Evolutionary conservation across 2,797 vertebrate genomes (phyloP).

Genomic region (Coregonus suidteri): DNA sequence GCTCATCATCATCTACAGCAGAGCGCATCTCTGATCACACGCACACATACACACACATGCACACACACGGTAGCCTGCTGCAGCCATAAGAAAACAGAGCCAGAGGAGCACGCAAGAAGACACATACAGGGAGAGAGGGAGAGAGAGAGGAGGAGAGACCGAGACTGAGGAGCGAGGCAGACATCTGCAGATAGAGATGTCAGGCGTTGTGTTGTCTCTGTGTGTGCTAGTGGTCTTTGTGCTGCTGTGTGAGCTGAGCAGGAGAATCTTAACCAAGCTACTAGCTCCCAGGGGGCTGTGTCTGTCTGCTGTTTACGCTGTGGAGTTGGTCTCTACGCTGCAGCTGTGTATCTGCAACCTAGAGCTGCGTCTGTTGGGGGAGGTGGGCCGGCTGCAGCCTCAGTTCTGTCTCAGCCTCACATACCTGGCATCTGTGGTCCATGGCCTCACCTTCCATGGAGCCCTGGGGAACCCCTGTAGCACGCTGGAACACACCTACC

Average conservation of each 20-base stretch:
- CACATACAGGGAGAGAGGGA: not conserved
- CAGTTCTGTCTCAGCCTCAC: slow-evolving; percentile 78
- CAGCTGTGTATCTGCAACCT: slow-evolving; percentile 90
- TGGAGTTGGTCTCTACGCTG: slow-evolving; percentile 85
- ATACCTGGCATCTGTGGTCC: slow-evolving; percentile 82
- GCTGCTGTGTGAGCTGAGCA: slow-evolving; percentile 44
- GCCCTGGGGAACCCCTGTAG: slow-evolving; percentile 82
- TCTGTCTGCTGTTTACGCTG: slow-evolving; percentile 41
- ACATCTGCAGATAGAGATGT: slow-evolving; percentile 29
- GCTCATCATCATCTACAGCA: not conserved
- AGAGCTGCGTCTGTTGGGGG: slow-evolving; percentile 81
- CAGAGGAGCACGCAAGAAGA: not conserved
- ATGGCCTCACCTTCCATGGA: slow-evolving; percentile 78
- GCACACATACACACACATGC: not conserved
- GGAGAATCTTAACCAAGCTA: slow-evolving; percentile 36
- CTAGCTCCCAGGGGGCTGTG: slow-evolving; percentile 15
- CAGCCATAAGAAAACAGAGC: not conserved
- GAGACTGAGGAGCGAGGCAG: not conserved
- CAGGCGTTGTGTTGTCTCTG: slow-evolving; percentile 74
- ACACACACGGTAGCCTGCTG: not conserved
- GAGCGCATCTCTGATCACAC: not conserved
- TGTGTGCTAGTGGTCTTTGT: slow-evolving; percentile 69
- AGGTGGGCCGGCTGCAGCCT: slow-evolving; percentile 65
- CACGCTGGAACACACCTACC: slow-evolving; percentile 75
- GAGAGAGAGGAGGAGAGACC: not conserved